phyloP scores from a whole-genome alignment of 92 coral and sea anemone genomes.

The Blastomussa wellsi region DNA sequence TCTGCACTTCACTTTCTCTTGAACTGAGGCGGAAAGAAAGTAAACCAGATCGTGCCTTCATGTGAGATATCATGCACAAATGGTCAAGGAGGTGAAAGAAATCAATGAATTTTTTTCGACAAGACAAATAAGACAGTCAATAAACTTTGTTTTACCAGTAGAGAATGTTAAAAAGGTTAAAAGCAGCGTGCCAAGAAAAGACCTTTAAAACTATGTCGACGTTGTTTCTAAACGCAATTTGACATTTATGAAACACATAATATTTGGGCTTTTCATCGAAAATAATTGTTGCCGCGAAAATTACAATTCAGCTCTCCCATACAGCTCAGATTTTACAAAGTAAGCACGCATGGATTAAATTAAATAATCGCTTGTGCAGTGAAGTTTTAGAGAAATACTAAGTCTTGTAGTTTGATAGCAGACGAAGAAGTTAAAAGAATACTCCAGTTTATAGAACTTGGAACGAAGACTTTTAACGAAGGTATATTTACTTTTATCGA shows the following conservation, averaged over 20 bases:
- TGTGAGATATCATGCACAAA: neutral
- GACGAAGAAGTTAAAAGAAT: neutral
- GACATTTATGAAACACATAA: neutral
- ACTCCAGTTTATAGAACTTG: neutral
- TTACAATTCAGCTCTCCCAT: neutral
- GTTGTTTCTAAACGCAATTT: neutral
- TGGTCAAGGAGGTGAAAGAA: neutral
- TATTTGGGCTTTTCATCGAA: neutral
- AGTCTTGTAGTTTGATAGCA: neutral
- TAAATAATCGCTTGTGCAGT: neutral
- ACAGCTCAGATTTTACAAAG: neutral
- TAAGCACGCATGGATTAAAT: neutral
- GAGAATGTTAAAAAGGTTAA: neutral
- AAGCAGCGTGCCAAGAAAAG: neutral
- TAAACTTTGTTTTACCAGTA: neutral
- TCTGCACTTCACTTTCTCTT: neutral
- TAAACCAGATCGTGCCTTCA: neutral
- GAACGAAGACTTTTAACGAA: neutral
- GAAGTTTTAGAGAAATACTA: neutral
- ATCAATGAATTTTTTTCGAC: neutral
- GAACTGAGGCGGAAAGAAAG: neutral
- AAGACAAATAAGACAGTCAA: neutral
- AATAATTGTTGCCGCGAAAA: neutral
- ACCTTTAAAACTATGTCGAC: neutral
- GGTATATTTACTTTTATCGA: slow-evolving; percentile 23